Evolutionary conservation across 2,888 invertebrate genomes (phyloP).

Genomic region (Lacanobia wlatinum): DNA sequence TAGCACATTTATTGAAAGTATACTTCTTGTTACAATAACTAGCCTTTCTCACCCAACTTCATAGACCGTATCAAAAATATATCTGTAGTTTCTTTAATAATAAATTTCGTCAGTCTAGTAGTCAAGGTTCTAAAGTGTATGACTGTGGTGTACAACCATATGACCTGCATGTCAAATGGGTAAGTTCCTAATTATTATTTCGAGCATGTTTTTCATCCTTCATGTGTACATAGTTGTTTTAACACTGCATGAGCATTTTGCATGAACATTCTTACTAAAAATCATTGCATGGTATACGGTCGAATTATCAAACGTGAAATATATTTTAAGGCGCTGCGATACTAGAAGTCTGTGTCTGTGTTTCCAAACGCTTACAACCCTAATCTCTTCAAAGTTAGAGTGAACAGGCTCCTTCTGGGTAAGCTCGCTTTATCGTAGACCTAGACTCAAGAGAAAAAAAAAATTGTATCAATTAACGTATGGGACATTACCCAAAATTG

Average conservation of each 20-base stretch:
- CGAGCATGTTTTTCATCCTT: conserved; percentile 69
- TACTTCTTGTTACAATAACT: not conserved
- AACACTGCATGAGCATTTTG: conserved; percentile 60
- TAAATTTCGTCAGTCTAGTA: conserved; percentile 6
- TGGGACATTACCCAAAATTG: no score
- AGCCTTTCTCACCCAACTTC: not conserved
- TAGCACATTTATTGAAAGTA: not conserved
- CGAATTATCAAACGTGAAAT: not conserved
- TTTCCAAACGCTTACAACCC: no score
- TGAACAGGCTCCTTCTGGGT: no score
- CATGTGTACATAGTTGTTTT: conserved; percentile 33
- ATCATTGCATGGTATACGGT: conserved; percentile 28
- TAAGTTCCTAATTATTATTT: conserved; percentile 77
- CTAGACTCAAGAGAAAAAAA: no score
- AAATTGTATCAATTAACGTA: no score
- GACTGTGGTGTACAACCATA: conserved; percentile 61
- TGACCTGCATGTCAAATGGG: conserved; percentile 75
- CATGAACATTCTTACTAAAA: conserved; percentile 46
- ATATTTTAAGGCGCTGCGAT: not conserved
- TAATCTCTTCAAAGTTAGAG: no score
- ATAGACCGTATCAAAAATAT: not conserved
- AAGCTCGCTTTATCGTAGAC: no score
- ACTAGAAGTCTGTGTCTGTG: no score
- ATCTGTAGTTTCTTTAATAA: conserved; percentile 10
- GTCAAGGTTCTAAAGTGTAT: conserved; percentile 41